Evolutionary conservation across 92 coral and sea anemone genomes (phyloP).

Genomic region (Pocillopora meandrina): DNA sequence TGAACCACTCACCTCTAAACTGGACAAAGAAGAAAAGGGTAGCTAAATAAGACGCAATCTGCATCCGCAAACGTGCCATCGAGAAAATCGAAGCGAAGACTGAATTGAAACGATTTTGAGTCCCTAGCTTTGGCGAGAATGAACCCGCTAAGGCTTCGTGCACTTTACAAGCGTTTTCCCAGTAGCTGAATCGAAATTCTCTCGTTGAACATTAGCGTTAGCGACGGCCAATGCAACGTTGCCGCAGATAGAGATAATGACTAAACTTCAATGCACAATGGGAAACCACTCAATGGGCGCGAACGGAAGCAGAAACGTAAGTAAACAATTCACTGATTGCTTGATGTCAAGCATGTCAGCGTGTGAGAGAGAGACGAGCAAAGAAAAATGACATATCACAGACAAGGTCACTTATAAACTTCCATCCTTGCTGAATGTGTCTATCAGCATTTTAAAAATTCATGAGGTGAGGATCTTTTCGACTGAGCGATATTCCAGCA

Average conservation of each 20-base stretch:
- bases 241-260: conserved; percentile 14
- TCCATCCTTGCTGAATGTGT: too few relatives aligned
- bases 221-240: neutral
- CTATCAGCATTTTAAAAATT: too few relatives aligned
- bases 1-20: conserved; percentile 12
- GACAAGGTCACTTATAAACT: neutral
- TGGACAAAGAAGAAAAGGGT: neutral
- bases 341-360: neutral
- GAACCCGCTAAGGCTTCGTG: neutral
- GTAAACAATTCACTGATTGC: conserved; percentile 31
- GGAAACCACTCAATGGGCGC: conserved; percentile 25
- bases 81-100: neutral
- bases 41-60: neutral
- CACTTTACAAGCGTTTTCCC: neutral
- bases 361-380: neutral
- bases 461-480: too few relatives aligned
- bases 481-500: neutral
- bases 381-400: neutral
- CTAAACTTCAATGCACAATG: neutral
- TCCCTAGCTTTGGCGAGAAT: neutral
- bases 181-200: neutral
- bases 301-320: conserved; percentile 34
- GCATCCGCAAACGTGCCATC: conserved; percentile 29
- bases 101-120: neutral
- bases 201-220: conserved; percentile 1